Base-by-base conservation (phyloP, 1,140 invertebrate species). In the Micrasema minimum region DNA sequence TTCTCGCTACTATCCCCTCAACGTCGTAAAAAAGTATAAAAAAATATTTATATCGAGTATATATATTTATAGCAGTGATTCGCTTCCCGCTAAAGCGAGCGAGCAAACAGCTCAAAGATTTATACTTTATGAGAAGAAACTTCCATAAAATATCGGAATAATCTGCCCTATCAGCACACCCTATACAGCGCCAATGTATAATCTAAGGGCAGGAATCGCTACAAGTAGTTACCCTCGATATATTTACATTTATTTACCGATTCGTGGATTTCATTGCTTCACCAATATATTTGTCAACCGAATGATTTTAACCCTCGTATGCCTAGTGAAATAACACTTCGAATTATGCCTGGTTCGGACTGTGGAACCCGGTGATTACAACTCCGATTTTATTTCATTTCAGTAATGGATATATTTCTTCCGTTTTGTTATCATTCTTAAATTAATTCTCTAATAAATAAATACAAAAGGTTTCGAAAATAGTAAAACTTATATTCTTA, bases 91-190 rank as follows among this genome's bases (percentile, higher is more conserved):
- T 31, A 57, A 51, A 57, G 31, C 53, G 31, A 35, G 53, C 53
- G 53, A 9, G 53, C 37, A 57, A 57, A 57, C 53, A 57, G 53
- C 53, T 14, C 53, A 35, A 23, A 35, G 53, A 57, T 57, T 57
- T 57, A 57, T 35, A 57, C 53, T 57, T 57, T 57, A 57, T 57
- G 53, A 57, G 31, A 31, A 57, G 37, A 57, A 57, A 57, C 53
- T 57, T 23, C 53, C 53, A 57, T 57, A 57, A 57, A 57, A 57
- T 57, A 57, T 57, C 53, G 35, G 53, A 57, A 57, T 57, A 57
- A 57, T 57, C 53, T 51, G 18, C 48, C 53, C 53, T 20, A 57
- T 57, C 53, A 57, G 53, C 53, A 31, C 53, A 14, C 53, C 53
- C 53, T 35, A 16, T 7, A 16, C 26, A 11, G 50, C n/a, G n/a